phyloP scores from a whole-genome alignment of 1,140 invertebrate species.

The Archegozetes longisetosus region DNA sequence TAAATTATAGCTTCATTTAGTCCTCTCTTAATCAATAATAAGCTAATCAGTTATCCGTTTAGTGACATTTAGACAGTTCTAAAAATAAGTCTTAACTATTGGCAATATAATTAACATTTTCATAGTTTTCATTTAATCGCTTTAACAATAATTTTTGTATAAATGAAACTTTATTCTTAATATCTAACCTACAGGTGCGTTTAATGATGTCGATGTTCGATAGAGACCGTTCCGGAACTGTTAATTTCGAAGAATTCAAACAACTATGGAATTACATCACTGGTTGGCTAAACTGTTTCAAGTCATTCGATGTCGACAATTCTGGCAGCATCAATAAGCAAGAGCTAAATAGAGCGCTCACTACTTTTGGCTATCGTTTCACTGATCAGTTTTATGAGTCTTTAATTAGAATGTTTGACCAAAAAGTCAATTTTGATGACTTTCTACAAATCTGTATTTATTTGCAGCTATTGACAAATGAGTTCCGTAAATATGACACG shows the following conservation, averaged over 20 bases:
- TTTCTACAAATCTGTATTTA: constrained; percentile 93
- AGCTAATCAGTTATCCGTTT: too few species aligned
- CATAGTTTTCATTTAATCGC: too few species aligned
- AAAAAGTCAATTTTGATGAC: constrained; percentile 80
- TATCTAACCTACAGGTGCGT: constrained; percentile 38
- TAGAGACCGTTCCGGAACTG: constrained; percentile 64
- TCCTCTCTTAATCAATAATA: too few species aligned
- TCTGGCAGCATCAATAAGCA: constrained; percentile 89
- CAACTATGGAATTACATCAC: constrained; percentile 94
- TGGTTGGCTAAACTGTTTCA: constrained; percentile 92
- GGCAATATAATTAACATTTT: too few species aligned
- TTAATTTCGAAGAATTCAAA: constrained; percentile 88
- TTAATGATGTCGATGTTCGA: constrained; percentile 68
- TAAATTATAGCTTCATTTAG: too few species aligned
- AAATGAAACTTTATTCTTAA: neutral
- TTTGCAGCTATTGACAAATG: constrained; percentile 70
- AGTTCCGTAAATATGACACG: constrained; percentile 75
- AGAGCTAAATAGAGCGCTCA: constrained; percentile 76
- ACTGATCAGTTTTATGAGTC: constrained; percentile 62
- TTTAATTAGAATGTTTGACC: constrained; percentile 81
- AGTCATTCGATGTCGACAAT: constrained; percentile 80
- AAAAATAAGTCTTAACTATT: too few species aligned
- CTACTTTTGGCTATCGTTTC: constrained; percentile 68
- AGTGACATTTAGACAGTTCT: neutral
- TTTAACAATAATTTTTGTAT: too few species aligned